A percentile compares a stretch with the other conserved stretches of the same genome.
phyloP scores from a whole-genome alignment of 2,113 vertebrate species.

The Barnardius zonarius region DNA sequence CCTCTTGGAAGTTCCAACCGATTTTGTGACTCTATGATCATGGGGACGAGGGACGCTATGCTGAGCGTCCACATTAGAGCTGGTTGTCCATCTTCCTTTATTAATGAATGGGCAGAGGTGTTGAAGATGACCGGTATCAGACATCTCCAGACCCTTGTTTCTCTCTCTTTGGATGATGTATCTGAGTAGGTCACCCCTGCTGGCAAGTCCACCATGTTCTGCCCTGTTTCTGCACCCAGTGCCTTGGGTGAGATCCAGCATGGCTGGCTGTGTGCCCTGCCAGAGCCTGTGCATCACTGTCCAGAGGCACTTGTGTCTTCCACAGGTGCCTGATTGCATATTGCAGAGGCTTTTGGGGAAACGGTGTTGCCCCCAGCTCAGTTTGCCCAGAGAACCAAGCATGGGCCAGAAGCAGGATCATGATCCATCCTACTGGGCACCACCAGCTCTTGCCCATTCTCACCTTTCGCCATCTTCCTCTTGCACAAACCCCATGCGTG shows the following conservation, averaged over 20 bases:
- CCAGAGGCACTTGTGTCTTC: background rate
- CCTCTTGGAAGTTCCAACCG: background rate
- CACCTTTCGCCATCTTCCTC: fast-evolving
- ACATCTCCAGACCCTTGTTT: background rate
- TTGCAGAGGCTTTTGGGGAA: background rate
- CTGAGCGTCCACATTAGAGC: background rate
- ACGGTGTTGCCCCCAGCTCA: background rate
- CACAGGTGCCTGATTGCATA: background rate
- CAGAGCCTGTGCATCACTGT: background rate
- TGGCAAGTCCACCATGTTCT: fast-evolving
- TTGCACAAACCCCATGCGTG: background rate
- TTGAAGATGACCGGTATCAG: background rate
- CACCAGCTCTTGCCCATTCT: background rate
- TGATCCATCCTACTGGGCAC: background rate
- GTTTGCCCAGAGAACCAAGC: background rate
- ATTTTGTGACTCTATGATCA: background rate
- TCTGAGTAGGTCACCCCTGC: background rate
- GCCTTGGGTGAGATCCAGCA: background rate
- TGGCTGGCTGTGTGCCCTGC: background rate
- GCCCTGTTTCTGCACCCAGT: background rate
- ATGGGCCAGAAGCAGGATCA: fast-evolving
- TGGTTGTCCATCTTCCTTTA: background rate
- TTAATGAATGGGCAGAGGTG: background rate
- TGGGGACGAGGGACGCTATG: background rate
- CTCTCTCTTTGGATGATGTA: background rate